Evolutionary conservation across 1,140 invertebrate genomes (phyloP).

Genomic region (Phortica variegata): DNA sequence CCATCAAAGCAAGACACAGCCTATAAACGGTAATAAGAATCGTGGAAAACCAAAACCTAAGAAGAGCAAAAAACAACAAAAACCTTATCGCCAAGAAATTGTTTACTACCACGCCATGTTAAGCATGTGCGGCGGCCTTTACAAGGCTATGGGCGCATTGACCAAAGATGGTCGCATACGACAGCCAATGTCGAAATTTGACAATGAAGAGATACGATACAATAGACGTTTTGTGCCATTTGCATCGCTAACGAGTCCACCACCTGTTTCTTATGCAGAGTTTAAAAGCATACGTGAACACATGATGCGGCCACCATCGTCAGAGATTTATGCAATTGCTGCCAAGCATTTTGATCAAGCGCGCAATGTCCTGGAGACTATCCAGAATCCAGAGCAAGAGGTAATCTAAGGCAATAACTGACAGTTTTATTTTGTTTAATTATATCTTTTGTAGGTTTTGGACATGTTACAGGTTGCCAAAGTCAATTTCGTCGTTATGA

Average conservation of each 20-base stretch:
- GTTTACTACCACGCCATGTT: constrained; percentile 86
- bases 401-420: constrained; percentile 58
- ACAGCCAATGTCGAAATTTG: constrained; percentile 80
- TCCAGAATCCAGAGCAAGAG: constrained; percentile 77
- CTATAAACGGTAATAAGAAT: constrained; percentile 60
- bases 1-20: constrained; percentile 58
- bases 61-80: constrained; percentile 67
- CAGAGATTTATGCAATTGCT: constrained; percentile 73
- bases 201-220: constrained; percentile 91
- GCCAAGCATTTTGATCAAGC: constrained; percentile 92
- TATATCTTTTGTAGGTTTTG: constrained; percentile 65
- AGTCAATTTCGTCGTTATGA: constrained; percentile 93
- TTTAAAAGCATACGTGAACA: constrained; percentile 69
- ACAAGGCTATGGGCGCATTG: constrained; percentile 67
- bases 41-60: constrained; percentile 72
- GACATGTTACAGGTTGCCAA: constrained; percentile 86
- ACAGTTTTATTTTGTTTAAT: background rate
- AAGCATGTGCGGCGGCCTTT: constrained; percentile 92
- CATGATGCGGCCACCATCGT: constrained; percentile 39
- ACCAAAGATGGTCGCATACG: constrained; percentile 68
- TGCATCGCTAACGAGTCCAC: constrained; percentile 80
- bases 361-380: constrained; percentile 77
- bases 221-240: constrained; percentile 92
- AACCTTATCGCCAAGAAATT: constrained; percentile 80
- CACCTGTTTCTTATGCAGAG: constrained; percentile 84